Conservation (phyloP, 2,797 vertebrate genomes). For the Pelochelys cantorii region DNA sequence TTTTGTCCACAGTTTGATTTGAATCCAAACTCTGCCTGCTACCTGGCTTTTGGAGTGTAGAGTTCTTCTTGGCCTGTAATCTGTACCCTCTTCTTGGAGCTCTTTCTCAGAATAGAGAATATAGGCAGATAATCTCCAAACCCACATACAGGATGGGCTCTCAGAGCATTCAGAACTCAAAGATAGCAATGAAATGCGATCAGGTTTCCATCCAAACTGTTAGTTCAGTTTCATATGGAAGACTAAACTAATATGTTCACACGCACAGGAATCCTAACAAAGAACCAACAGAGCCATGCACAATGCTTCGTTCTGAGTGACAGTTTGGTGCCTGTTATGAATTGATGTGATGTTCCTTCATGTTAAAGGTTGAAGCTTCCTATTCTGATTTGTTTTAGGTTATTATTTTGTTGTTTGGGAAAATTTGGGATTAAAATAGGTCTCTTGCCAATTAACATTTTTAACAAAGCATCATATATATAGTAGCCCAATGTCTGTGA, state of each 20-base stretch:
- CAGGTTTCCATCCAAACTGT: conserved; percentile 1
- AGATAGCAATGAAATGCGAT: conserved; percentile 7
- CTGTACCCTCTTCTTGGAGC: neutral
- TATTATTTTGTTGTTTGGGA: conserved; percentile 58
- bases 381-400: conserved; percentile 51
- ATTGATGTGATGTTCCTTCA: conserved; percentile 12
- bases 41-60: neutral
- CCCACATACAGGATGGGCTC: neutral
- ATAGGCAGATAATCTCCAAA: neutral
- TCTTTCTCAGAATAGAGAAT: neutral
- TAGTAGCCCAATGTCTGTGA: no score
- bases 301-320: conserved; percentile 39
- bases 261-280: conserved; percentile 48
- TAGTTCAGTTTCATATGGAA: conserved; percentile 9
- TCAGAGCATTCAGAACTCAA: neutral
- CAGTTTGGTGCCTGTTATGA: conserved; percentile 52
- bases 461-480: conserved; percentile 46
- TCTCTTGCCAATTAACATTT: conserved; percentile 61
- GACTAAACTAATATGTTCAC: conserved; percentile 55
- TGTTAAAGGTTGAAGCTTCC: conserved; percentile 25
- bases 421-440: conserved; percentile 10
- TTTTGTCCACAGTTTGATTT: conserved; percentile 5
- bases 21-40: fast-evolving
- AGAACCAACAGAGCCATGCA: conserved; percentile 15
- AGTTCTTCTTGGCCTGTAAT: neutral